phyloP scores from a whole-genome alignment of 2,888 invertebrate genomes.

The Andrena flavipes region DNA sequence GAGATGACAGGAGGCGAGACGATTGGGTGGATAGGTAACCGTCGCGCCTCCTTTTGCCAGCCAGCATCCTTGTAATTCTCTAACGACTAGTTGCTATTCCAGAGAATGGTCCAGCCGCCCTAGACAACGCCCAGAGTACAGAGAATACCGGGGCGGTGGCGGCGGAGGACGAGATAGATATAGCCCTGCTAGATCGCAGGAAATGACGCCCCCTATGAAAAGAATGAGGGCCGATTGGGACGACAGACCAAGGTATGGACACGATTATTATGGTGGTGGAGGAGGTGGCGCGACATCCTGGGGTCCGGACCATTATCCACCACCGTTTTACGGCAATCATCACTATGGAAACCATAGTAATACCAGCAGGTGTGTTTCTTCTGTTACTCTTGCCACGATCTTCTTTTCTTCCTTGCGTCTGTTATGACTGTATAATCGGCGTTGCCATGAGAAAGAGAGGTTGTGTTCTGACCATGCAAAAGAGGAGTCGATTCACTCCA shows the following conservation, averaged over 20 bases:
- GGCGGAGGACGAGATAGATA: slow-evolving; percentile 88
- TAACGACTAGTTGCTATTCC: slow-evolving; percentile 60
- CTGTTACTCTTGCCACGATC: slow-evolving; percentile 25
- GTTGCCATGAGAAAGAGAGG: slow-evolving; percentile 58
- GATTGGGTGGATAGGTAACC: slow-evolving; percentile 92
- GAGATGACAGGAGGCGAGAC: slow-evolving; percentile 91
- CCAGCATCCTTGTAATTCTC: neutral
- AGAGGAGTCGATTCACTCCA: slow-evolving; percentile 79
- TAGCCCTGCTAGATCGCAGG: slow-evolving; percentile 90
- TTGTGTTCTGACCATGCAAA: slow-evolving; percentile 59
- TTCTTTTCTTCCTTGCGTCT: slow-evolving; percentile 27
- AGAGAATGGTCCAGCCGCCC: slow-evolving; percentile 86
- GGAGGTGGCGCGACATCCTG: slow-evolving; percentile 72
- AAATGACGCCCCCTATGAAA: slow-evolving; percentile 91
- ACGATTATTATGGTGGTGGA: slow-evolving; percentile 77
- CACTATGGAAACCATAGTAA: slow-evolving; percentile 87
- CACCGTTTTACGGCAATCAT: slow-evolving; percentile 88
- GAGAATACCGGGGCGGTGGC: slow-evolving; percentile 91
- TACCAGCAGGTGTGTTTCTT: slow-evolving; percentile 78
- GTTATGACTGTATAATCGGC: neutral
- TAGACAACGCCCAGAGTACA: slow-evolving; percentile 91
- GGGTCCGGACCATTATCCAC: slow-evolving; percentile 80
- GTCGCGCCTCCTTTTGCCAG: no score
- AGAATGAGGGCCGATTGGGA: slow-evolving; percentile 92
- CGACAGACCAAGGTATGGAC: slow-evolving; percentile 82